These are phyloP conservation scores for Spondyliosoma cantharus DNA, from an alignment of 2,797 vertebrate species.

Conservation along the genomic window DNA sequence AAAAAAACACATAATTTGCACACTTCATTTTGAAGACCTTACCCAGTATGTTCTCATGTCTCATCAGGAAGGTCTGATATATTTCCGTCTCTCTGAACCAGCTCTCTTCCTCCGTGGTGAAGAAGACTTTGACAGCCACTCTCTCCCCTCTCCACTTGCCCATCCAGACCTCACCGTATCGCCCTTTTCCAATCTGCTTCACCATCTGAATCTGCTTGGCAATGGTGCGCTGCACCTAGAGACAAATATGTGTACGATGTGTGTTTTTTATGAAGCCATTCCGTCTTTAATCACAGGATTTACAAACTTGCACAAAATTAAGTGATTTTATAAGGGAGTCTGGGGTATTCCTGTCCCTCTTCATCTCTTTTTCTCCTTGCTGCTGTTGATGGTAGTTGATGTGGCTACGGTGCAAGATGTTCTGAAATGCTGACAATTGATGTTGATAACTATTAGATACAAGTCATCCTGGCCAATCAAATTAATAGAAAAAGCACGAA, in stretches of 20 bases:
- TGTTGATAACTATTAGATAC: too few relatives aligned
- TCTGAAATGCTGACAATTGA: too few relatives aligned
- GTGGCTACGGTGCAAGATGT: too few relatives aligned
- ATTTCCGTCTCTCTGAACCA: constrained; percentile 99
- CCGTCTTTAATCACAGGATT: not conserved
- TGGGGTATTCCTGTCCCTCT: too few relatives aligned
- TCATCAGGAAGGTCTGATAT: constrained; percentile 98
- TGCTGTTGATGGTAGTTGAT: too few relatives aligned
- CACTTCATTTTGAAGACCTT: constrained; percentile 45
- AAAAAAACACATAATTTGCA: not conserved
- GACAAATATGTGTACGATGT: not conserved
- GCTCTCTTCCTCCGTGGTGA: constrained; percentile 97
- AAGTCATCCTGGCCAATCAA: too few relatives aligned
- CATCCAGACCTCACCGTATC: constrained; percentile 99
- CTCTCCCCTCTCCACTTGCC: constrained; percentile 95
- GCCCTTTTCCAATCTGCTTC: constrained; percentile 97
- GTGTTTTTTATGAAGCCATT: not conserved
- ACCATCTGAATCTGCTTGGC: constrained; percentile 99
- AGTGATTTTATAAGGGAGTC: too few relatives aligned
- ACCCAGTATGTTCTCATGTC: constrained; percentile 98
- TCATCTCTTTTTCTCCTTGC: too few relatives aligned
- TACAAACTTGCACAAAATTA: too few relatives aligned
- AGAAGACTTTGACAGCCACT: constrained; percentile 97
- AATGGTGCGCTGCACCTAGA: constrained; percentile 95
- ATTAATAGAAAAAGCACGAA: too few relatives aligned